A percentile compares a stretch with the other conserved stretches of the same genome.
Conservation (phyloP, 2,797 vertebrate species). For the Zenarchopterus dispar region DNA sequence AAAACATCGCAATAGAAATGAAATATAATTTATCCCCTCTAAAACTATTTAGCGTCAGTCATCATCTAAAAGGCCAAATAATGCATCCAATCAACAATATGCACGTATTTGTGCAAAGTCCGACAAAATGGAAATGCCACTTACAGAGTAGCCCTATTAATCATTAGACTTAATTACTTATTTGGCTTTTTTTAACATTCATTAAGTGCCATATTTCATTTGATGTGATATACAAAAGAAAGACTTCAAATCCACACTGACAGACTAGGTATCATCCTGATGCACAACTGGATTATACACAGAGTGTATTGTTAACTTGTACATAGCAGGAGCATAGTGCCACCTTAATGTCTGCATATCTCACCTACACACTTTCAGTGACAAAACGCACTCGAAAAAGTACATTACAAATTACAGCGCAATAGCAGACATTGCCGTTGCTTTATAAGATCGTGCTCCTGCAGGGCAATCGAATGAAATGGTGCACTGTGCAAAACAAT, state of each 20-base stretch:
- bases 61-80: constrained; percentile 61
- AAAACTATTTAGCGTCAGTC: constrained; percentile 61
- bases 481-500: constrained; percentile 42
- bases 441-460: constrained; percentile 63
- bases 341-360: constrained; percentile 38
- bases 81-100: constrained; percentile 48
- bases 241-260: constrained; percentile 27
- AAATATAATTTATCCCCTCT: constrained; percentile 57
- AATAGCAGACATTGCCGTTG: constrained; percentile 53
- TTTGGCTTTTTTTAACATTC: constrained; percentile 40
- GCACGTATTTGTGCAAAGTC: constrained; percentile 28
- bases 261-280: constrained; percentile 31
- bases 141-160: constrained; percentile 15
- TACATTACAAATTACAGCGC: constrained; percentile 67
- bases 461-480: constrained; percentile 63
- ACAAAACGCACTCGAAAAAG: constrained; percentile 32
- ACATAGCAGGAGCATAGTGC: constrained; percentile 51
- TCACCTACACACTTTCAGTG: constrained; percentile 18
- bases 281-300: constrained; percentile 44
- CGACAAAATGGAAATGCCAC: constrained; percentile 28
- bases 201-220: constrained; percentile 15
- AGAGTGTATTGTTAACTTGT: constrained; percentile 55
- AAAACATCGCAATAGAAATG: constrained; percentile 47
- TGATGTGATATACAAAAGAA: constrained; percentile 15
- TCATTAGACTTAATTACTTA: constrained; percentile 33